Evolutionary conservation across 2,888 invertebrate genomes (phyloP), one percentile per base, ranked within the genome.

Genomic region (Drosophila nigritarsus): DNA sequence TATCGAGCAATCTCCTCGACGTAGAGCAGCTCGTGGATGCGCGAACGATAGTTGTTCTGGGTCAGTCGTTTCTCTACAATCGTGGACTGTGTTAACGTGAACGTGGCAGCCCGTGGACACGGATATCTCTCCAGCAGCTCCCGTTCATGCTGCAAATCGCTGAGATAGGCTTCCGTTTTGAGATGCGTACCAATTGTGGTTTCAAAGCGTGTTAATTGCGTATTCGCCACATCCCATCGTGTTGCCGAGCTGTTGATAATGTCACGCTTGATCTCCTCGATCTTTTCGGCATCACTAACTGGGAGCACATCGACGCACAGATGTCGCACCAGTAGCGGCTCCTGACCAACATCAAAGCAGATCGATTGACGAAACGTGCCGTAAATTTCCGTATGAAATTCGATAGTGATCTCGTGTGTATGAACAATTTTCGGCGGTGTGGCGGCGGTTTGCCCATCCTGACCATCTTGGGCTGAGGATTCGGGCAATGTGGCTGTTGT

Each of bases 241-340:
- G 95, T 95, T 18, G 94, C 94, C n/a, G 94, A 94, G 36, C 95
- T 95, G 56, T 95, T 93, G 2, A 95, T 94, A 42, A 96, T 94
- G 87, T 95, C 95, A 78, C 95, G 94, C 32, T 95, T 94, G 36
- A 96, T 95, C 80, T 95, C 95, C 80, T 95, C 94, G 42, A 96
- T 94, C 83, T 95, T 95, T 65, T 95, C 94, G 0, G 94, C 92
- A 90, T 96, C 96, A 18, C 94, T 94, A 1, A 95, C 94, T 0
- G 96, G 96, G 24, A 96, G 94, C 5, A 96, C 96, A 91, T 97
- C 97, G 5, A 96, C 96, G 90, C 96, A 96, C 30, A 97, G 92
- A 89, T 96, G 95, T 75, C 95, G 94, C 9, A 95, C 94, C 5
- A 96, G 90, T 29, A 95, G 94, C 0, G 96, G 95, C 87, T 95